Evolutionary conservation across 2,888 invertebrate genomes (phyloP).

Genomic region (Cynaeus angustus): DNA sequence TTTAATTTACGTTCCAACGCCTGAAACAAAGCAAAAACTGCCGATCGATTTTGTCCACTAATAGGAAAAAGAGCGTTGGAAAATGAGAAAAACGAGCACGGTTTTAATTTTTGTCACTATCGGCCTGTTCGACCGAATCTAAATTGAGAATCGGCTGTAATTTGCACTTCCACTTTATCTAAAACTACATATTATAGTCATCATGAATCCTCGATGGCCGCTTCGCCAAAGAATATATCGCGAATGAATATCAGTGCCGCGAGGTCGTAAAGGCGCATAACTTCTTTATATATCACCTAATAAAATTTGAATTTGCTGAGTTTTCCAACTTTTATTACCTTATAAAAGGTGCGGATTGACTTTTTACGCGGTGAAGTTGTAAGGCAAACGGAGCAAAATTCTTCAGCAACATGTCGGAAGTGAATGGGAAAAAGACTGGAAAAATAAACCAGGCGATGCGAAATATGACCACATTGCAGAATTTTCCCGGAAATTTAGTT

Average conservation of each 20-base stretch:
- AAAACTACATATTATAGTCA: conserved; percentile 49
- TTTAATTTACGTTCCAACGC: conserved; percentile 23
- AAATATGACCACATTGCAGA: too few relatives aligned
- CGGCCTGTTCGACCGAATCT: conserved; percentile 13
- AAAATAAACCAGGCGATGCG: not conserved
- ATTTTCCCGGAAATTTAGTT: too few relatives aligned
- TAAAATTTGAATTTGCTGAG: conserved; percentile 58
- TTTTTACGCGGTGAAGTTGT: conserved; percentile 40
- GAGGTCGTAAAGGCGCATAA: conserved; percentile 50
- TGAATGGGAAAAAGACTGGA: not conserved
- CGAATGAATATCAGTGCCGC: conserved; percentile 54
- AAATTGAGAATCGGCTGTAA: conserved; percentile 38
- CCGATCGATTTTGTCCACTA: conserved; percentile 28
- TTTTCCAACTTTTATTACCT: conserved; percentile 52
- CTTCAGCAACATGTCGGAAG: conserved; percentile 1
- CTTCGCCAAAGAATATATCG: conserved; percentile 51
- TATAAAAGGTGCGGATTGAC: conserved; percentile 52
- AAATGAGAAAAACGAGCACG: not conserved
- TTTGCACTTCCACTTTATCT: conserved; percentile 47
- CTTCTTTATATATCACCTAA: conserved; percentile 55
- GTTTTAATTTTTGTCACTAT: conserved; percentile 27
- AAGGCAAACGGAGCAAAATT: conserved; percentile 6
- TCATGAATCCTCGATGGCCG: conserved; percentile 50
- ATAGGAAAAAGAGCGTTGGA: conserved; percentile 3
- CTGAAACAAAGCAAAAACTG: conserved; percentile 12